Evolutionary conservation across 1,140 invertebrate genomes (phyloP).

Genomic region (Nasonia vitripennis): DNA sequence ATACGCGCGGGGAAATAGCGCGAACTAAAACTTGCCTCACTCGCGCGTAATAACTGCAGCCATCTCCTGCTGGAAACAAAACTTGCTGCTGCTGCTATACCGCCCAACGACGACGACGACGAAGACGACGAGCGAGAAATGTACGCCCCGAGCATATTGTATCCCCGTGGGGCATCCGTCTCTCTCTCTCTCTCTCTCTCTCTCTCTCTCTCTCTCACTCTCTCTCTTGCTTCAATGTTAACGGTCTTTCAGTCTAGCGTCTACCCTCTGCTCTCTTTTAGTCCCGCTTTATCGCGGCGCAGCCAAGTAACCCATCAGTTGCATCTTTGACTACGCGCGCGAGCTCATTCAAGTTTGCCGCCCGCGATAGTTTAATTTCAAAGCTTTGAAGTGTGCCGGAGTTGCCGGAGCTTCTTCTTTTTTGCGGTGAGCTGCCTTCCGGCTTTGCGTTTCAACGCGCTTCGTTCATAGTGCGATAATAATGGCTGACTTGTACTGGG

Average conservation of each 20-base stretch:
- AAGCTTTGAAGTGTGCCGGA: neutral
- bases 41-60: constrained; percentile 23
- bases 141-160: constrained; percentile 62
- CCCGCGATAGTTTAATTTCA: constrained; percentile 26
- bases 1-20: constrained; percentile 52
- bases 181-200: constrained; percentile 21
- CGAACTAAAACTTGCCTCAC: constrained; percentile 26
- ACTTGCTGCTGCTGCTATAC: constrained; percentile 57
- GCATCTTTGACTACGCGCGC: neutral
- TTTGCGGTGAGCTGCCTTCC: neutral
- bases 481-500: no score
- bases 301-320: constrained; percentile 22
- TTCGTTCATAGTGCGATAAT: no score
- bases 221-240: constrained; percentile 60
- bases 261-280: neutral
- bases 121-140: constrained; percentile 54
- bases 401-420: neutral
- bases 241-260: constrained; percentile 44
- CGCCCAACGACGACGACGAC: constrained; percentile 23
- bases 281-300: neutral
- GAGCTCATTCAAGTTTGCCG: constrained; percentile 32
- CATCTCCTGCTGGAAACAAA: constrained; percentile 53
- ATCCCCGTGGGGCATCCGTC: constrained; percentile 56
- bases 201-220: constrained; percentile 27
- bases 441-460: no score